These are phyloP conservation scores for Rhynchomys soricoides DNA, from an alignment of 2,113 vertebrate species.

Conservation along the genomic window DNA sequence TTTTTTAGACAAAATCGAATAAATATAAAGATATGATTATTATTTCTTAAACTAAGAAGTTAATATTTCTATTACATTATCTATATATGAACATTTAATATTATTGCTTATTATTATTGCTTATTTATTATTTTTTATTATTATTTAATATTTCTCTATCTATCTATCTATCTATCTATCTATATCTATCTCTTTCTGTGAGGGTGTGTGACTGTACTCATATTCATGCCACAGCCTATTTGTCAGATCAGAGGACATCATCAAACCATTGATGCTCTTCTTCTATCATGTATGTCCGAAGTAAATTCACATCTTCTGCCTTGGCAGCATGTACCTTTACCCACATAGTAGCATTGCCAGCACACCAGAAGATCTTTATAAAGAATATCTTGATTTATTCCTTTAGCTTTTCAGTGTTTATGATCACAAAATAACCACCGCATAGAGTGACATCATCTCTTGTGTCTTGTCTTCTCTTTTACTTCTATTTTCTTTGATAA, in stretches of 20 bases:
- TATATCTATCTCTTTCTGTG: background rate
- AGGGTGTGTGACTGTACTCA: background rate
- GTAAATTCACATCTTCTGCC: background rate
- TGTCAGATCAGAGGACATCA: background rate
- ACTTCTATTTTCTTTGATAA: slow-evolving; percentile 29
- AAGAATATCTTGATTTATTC: slow-evolving; percentile 18
- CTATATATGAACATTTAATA: background rate
- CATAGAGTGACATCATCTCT: background rate
- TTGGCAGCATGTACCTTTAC: background rate
- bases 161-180: background rate
- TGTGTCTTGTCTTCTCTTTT: background rate
- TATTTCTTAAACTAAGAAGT: background rate
- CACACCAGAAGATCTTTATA: background rate
- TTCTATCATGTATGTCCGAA: background rate
- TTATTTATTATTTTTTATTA: no score
- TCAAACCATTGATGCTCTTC: background rate
- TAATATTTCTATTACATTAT: background rate
- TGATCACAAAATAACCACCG: background rate
- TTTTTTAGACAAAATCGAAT: background rate
- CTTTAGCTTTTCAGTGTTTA: background rate
- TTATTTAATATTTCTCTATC: no score
- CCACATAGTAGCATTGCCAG: background rate
- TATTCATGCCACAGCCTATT: background rate
- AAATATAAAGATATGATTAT: background rate
- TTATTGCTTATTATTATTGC: no score